phyloP scores from a whole-genome alignment of 2,888 invertebrate genomes.

The Ganaspis brasiliensis region DNA sequence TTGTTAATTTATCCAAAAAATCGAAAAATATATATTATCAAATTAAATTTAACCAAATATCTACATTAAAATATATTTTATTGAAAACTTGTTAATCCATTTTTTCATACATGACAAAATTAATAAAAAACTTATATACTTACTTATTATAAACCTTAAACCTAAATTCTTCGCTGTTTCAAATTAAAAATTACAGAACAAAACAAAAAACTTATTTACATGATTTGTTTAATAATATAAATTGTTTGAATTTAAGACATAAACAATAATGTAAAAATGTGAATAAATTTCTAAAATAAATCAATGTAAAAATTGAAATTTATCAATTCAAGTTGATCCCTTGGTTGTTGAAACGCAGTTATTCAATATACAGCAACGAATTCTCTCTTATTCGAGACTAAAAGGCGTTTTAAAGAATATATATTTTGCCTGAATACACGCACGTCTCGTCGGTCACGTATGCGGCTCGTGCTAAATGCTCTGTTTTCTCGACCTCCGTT shows the following conservation, averaged over 20 bases:
- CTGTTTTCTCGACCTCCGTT: conserved; percentile 43
- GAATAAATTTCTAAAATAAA: background rate
- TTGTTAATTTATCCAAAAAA: too few species aligned
- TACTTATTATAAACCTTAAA: background rate
- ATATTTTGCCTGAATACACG: conserved; percentile 66
- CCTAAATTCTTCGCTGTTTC: background rate
- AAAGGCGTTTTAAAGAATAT: conserved; percentile 47
- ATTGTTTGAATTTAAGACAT: too few species aligned
- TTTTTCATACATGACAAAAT: conserved; percentile 6
- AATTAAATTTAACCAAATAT: background rate
- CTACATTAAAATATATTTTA: conserved; percentile 18
- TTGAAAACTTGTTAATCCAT: conserved; percentile 4
- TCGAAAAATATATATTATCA: too few species aligned
- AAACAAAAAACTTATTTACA: too few species aligned
- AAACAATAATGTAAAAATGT: too few species aligned
- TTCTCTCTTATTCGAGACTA: conserved; percentile 22
- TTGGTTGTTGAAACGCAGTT: conserved; percentile 7
- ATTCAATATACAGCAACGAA: conserved; percentile 9
- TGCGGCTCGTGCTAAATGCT: conserved; percentile 70
- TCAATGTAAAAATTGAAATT: too few species aligned
- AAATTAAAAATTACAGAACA: too few species aligned
- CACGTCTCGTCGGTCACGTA: conserved; percentile 69
- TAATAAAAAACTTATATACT: conserved; percentile 4
- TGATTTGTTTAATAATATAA: too few species aligned
- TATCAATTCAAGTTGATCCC: background rate